Base-by-base conservation (phyloP, 2,113 vertebrate genomes). In the Nothobranchius furzeri region DNA sequence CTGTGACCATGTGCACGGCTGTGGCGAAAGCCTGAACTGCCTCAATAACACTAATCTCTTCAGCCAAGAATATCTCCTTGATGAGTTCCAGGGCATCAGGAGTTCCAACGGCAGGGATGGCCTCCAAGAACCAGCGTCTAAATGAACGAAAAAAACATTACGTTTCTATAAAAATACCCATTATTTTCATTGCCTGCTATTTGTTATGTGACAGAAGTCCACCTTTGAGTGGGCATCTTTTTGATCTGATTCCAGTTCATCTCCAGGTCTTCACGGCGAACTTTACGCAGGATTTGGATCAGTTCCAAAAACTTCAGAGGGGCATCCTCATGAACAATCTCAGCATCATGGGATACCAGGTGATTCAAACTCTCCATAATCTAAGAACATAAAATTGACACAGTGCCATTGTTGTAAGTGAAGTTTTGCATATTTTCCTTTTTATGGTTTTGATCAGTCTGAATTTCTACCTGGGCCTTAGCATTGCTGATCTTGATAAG, bases 111-210 rank as follows among this genome's bases (percentile, higher is more conserved):
- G 87, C 76, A 60, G 92, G 79, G 12, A 95, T 65, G 15, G 92
- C 49, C 47, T 96, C 91, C 90, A 95, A 62, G 71, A 96, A 60
- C 88, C 90, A 93, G 11, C 83, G 83, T 81, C 95, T 96, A 61
- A 49, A 70, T 82, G n/a, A 79, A 1, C 15, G 24, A 73, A 64
- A 20, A 54, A 66, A 60, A 6, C 0, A 50, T 46, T 6, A 43
- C 7, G 36, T 40, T 20, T n/a, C 1, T 4, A 30, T 30, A 30
- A 30, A 30, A 30, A 4, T 30, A 30, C 3, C 30, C 30, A 30
- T 30, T 30, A 3, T 30, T 30, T 30, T 30, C 30, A 3, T 2
- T 4, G 4, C 30, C 30, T 30, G 30, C 3, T 40, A 43, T 20
- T n/a, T 20, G 24, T 71, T 54, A 0, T 50, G 50, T 59, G 9